Evolutionary conservation across 1,140 invertebrate species (phyloP).

Genomic region (Drosophila nebulosa): DNA sequence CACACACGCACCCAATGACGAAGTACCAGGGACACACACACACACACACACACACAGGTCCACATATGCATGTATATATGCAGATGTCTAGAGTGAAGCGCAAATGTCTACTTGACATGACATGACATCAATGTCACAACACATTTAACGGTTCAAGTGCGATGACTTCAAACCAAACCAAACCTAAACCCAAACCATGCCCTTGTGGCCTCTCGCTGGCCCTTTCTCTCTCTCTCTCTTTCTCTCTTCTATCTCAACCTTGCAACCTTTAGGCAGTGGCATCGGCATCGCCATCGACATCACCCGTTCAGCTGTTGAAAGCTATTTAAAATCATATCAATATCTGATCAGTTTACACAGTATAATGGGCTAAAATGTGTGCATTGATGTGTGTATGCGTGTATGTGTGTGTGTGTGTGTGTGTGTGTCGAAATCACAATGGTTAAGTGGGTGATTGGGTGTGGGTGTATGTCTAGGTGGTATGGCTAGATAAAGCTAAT

Average conservation of each 20-base stretch:
- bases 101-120: conserved; percentile 59
- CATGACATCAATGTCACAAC: conserved; percentile 68
- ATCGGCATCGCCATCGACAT: not conserved
- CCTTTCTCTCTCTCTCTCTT: not conserved
- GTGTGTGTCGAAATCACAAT: conserved; percentile 9
- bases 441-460: not conserved
- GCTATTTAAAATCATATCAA: conserved; percentile 66
- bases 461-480: not conserved
- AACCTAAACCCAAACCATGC: not conserved
- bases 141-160: conserved; percentile 40
- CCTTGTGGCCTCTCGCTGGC: not conserved
- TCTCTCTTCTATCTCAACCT: conserved; percentile 12
- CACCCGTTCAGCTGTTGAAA: not conserved
- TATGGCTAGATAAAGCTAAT: not conserved
- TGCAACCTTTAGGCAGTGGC: conserved; percentile 19
- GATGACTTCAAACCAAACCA: conserved; percentile 22
- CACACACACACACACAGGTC: not conserved
- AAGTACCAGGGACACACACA: not conserved
- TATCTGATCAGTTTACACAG: conserved; percentile 54
- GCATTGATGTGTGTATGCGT: conserved; percentile 9
- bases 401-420: no score
- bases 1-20: not conserved
- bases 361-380: conserved; percentile 45
- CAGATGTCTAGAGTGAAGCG: not conserved
- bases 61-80: conserved; percentile 3